Base-by-base conservation (phyloP, 2,113 vertebrate genomes). In the Indicator maculatus region DNA sequence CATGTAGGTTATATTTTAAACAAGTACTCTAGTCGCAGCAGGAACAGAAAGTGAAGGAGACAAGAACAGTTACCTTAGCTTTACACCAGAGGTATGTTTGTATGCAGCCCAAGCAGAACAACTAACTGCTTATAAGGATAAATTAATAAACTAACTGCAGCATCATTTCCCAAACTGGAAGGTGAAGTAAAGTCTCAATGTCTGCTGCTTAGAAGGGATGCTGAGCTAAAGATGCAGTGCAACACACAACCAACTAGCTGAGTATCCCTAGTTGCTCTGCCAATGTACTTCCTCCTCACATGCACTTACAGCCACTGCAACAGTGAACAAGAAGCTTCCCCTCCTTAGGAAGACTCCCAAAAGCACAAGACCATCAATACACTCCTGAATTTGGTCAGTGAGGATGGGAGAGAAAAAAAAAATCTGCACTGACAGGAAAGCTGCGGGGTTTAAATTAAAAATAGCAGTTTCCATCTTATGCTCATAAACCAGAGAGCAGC, bases 181-280 rank as follows among this genome's bases (percentile, higher is more conserved):
- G 16, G 38, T 13, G 6, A 47, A 77, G 5, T 52, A 61, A 94
- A 82, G 44, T 36, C 27, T 31, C 14, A 4, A 26, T 23, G 8
- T 16, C 70, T n/a, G 28, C 18, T 65, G 55, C 23, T 39, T 53
- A 52, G 0, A 24, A 0, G 9, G 10, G 20, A 61, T 28, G 21
- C 21, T 74, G 53, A 92, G 56, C 27, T 78, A 3, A 0, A 69
- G 65, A 14, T 14, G 16, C 45, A 75, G 13, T 10, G 8, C 55
- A 69, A 93, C 65, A 36, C 9, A 27, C 0, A 0, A 76, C 12
- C 38, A 67, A 55, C 1, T 10, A 78, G 11, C 30, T 26, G 6
- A 59, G 9, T n/a, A 76, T 6, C 7, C 16, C 30, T 24, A 9
- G 8, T 53, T 88, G 77, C 24, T 73, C 36, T 80, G n/a, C 30